phyloP scores from a whole-genome alignment of 2,797 vertebrate species.

The Zalophus californianus region DNA sequence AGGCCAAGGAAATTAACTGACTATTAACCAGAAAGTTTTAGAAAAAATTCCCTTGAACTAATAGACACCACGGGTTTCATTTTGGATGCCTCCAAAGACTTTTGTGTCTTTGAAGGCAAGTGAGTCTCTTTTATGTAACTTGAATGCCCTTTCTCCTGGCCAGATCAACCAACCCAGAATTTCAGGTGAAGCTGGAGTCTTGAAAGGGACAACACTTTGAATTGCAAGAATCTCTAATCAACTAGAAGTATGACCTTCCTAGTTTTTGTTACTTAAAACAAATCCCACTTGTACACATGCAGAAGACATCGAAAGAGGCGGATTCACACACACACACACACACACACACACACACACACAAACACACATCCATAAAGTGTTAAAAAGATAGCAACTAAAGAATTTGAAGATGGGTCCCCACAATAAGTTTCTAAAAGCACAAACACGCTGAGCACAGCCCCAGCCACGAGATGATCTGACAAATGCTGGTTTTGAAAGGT shows the following conservation, averaged over 20 bases:
- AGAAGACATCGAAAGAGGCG: not conserved
- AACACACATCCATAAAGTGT: rapidly evolving
- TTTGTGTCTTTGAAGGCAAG: not conserved
- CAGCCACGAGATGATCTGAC: not conserved
- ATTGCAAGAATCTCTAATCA: not conserved
- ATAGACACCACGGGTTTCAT: not conserved
- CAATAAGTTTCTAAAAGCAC: not conserved
- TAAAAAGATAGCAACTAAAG: not conserved
- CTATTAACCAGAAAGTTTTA: not conserved
- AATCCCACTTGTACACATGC: not conserved
- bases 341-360: no score
- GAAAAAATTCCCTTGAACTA: not conserved
- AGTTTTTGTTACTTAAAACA: not conserved
- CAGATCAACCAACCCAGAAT: not conserved
- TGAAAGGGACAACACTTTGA: not conserved
- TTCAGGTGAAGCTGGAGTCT: not conserved
- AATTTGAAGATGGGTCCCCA: not conserved
- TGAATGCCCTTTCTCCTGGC: not conserved
- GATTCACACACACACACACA: not conserved
- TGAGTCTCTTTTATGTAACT: not conserved
- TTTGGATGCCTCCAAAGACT: not conserved
- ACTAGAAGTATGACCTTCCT: not conserved
- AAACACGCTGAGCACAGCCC: rapidly evolving
- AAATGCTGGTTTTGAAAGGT: not conserved
- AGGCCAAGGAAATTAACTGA: not conserved